A percentile compares a stretch with the other conserved stretches of the same genome.
Conservation (phyloP, 2,797 vertebrate genomes). For the Xiphophorus birchmanni region DNA sequence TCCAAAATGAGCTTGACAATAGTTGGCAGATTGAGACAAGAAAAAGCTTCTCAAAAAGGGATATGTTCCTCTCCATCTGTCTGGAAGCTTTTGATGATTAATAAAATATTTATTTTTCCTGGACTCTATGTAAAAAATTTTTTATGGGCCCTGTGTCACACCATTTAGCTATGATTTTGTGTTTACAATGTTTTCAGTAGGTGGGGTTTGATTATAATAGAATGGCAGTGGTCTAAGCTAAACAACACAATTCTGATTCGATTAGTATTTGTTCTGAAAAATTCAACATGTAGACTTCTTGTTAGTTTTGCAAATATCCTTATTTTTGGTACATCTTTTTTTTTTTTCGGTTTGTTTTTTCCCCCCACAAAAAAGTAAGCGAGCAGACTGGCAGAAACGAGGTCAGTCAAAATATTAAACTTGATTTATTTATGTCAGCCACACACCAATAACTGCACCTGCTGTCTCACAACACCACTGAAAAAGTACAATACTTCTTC, state of each 20-base stretch:
- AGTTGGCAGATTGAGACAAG: slow-evolving; percentile 41
- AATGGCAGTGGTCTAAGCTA: neutral
- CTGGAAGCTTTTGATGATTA: slow-evolving; percentile 46
- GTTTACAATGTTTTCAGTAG: neutral
- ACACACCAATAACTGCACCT: neutral
- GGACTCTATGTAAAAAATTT: slow-evolving; percentile 37
- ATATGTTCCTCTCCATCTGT: slow-evolving; percentile 53
- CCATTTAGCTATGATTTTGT: slow-evolving; percentile 1
- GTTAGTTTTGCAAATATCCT: too few species aligned
- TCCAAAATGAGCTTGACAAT: slow-evolving; percentile 36
- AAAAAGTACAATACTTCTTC: neutral
- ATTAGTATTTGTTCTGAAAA: neutral
- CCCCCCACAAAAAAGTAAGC: too few species aligned
- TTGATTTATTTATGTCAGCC: neutral
- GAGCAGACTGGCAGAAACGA: neutral
- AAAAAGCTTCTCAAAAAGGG: slow-evolving; percentile 27
- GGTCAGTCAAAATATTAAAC: neutral
- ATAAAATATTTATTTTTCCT: slow-evolving; percentile 55
- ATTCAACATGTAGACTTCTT: neutral
- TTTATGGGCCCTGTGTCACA: slow-evolving; percentile 46
- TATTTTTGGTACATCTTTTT: neutral
- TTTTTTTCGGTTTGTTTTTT: too few species aligned
- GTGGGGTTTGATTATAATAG: neutral
- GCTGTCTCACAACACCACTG: neutral
- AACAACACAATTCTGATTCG: neutral